Percentiles rank a stretch among this genome's conserved stretches.
phyloP scores from a whole-genome alignment of 1,140 invertebrate species.

The Armadillidium nasatum region DNA sequence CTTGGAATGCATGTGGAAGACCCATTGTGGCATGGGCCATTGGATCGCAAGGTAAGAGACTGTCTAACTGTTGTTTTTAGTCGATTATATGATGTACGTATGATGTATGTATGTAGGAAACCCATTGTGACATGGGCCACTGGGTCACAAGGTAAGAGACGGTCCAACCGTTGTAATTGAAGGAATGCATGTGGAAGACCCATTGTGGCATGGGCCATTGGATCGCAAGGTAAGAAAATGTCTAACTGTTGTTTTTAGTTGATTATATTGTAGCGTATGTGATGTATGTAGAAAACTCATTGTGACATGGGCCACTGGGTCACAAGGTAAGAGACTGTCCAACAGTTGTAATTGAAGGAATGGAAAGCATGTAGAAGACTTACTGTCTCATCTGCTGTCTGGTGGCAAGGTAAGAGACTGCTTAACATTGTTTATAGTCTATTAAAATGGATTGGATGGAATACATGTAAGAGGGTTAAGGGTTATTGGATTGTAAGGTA shows the following conservation, averaged over 20 bases:
- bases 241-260: too few relatives aligned
- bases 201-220: constrained; percentile 41
- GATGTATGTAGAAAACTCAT: constrained; percentile 49
- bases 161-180: too few relatives aligned
- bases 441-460: too few relatives aligned
- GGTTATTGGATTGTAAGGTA: too few relatives aligned
- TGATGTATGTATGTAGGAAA: constrained; percentile 48
- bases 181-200: constrained; percentile 56
- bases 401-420: constrained; percentile 33
- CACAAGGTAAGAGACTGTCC: constrained; percentile 33
- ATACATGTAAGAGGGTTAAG: too few relatives aligned
- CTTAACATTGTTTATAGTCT: too few relatives aligned
- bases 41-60: constrained; percentile 34
- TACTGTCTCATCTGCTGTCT: constrained; percentile 39
- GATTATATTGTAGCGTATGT: constrained; percentile 58
- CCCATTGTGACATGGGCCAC: constrained; percentile 41
- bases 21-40: constrained; percentile 42
- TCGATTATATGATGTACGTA: too few relatives aligned
- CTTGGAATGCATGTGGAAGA: constrained; percentile 56
- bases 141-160: constrained; percentile 35
- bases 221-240: constrained; percentile 33
- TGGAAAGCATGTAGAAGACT: constrained; percentile 56
- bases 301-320: constrained; percentile 40
- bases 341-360: constrained; percentile 49
- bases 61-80: too few relatives aligned